These are phyloP conservation scores for Cosmorhoe ocellata DNA, from an alignment of 2,888 invertebrate species.

Conservation along the genomic window DNA sequence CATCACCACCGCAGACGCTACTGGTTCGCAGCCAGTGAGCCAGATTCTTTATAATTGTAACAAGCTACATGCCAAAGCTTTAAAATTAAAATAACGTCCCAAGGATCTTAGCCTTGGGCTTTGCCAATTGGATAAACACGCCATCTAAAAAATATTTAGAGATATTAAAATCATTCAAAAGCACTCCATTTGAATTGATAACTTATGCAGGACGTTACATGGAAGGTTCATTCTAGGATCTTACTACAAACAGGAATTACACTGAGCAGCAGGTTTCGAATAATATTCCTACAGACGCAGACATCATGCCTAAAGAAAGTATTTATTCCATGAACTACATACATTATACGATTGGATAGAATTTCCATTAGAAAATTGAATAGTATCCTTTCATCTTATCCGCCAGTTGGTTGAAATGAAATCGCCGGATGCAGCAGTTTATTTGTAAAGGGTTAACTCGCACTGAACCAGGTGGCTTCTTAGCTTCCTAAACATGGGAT, in stretches of 20 bases:
- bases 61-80: constrained; percentile 53
- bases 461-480: background rate
- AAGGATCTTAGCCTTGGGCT: constrained; percentile 34
- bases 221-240: constrained; percentile 28
- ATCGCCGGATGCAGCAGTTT: too few species aligned
- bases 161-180: constrained; percentile 38
- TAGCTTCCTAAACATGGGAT: background rate
- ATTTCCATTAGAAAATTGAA: too few species aligned
- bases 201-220: constrained; percentile 31
- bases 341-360: too few species aligned
- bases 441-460: too few species aligned
- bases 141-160: constrained; percentile 49
- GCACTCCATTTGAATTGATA: constrained; percentile 29
- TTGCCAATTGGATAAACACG: constrained; percentile 42
- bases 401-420: too few species aligned
- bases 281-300: too few species aligned
- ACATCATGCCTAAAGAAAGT: too few species aligned
- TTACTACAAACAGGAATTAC: constrained; percentile 32
- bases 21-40: constrained; percentile 2
- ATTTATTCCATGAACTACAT: too few species aligned
- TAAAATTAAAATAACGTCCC: constrained; percentile 33
- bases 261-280: constrained; percentile 39
- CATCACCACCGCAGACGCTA: background rate
- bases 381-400: too few species aligned
- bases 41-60: constrained; percentile 20